Percentiles rank a stretch among this genome's conserved stretches.
Conservation (phyloP, 2,888 invertebrate species). For the Leptopilina drosophilae region DNA sequence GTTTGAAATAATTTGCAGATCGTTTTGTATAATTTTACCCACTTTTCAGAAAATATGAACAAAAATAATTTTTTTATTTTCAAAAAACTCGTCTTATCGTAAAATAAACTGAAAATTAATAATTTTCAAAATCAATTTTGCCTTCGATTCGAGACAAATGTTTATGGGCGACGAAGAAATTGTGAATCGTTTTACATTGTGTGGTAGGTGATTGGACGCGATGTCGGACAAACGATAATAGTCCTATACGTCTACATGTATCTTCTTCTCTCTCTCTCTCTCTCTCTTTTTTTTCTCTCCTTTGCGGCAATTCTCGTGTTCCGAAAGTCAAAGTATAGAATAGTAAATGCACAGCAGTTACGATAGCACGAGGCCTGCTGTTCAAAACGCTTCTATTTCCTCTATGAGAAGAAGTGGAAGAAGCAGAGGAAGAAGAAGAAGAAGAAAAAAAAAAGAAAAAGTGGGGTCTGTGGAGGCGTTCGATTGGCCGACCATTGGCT, state of each 20-base stretch:
- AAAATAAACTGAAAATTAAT: background rate
- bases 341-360: background rate
- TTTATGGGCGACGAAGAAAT: background rate
- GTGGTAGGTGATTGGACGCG: conserved; percentile 5
- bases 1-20: too few relatives aligned
- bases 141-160: background rate
- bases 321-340: background rate
- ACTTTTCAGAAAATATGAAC: too few relatives aligned
- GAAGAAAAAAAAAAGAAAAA: too few relatives aligned
- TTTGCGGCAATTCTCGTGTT: background rate
- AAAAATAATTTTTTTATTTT: too few relatives aligned
- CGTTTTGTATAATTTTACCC: too few relatives aligned
- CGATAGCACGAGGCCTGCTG: conserved; percentile 9
- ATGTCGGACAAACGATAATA: conserved; percentile 37
- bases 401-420: background rate
- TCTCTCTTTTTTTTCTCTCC: background rate
- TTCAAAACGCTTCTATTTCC: background rate
- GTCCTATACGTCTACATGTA: background rate
- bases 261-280: background rate
- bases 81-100: too few relatives aligned
- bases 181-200: conserved; percentile 8
- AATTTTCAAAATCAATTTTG: background rate
- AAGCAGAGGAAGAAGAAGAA: background rate
- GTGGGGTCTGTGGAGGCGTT: background rate
- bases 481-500: conserved; percentile 19